Evolutionary conservation across 2,888 invertebrate species (phyloP).

Genomic region (Pachydiplax longipennis): DNA sequence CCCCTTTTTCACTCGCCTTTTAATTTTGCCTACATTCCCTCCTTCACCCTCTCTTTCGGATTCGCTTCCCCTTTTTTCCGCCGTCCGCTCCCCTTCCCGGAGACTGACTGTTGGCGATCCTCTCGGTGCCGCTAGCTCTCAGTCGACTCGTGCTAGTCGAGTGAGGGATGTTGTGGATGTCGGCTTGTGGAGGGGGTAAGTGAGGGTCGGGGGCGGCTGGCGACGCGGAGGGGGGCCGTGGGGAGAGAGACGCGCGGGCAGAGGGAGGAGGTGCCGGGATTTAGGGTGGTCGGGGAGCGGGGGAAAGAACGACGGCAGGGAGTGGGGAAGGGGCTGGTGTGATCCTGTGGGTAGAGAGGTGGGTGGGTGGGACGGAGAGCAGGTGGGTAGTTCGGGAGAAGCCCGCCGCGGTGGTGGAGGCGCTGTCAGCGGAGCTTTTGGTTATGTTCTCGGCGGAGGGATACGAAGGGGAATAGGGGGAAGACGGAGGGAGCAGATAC

Average conservation of each 20-base stretch:
- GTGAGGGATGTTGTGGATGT: constrained; percentile 50
- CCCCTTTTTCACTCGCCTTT: background rate
- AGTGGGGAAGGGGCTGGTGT: background rate
- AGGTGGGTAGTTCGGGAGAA: constrained; percentile 23
- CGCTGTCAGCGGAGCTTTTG: constrained; percentile 43
- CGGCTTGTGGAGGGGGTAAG: constrained; percentile 46
- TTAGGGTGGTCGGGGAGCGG: constrained; percentile 44
- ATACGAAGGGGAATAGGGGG: background rate
- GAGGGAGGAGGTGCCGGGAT: constrained; percentile 46
- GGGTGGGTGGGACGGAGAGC: background rate
- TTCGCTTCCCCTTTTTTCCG: background rate
- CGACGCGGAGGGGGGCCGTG: constrained; percentile 47
- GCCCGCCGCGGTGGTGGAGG: constrained; percentile 44
- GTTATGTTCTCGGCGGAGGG: constrained; percentile 9
- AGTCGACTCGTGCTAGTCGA: constrained; percentile 50
- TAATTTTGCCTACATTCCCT: background rate
- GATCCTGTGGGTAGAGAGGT: background rate
- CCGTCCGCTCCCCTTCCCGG: background rate
- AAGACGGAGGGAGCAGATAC: background rate
- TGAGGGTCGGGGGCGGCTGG: constrained; percentile 47
- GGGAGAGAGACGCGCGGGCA: constrained; percentile 45
- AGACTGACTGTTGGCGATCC: background rate
- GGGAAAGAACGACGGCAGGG: constrained; percentile 48
- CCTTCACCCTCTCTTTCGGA: background rate
- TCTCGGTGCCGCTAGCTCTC: background rate